These are phyloP conservation scores for Congeria kusceri DNA, from an alignment of 2,888 invertebrate genomes.

Conservation along the genomic window DNA sequence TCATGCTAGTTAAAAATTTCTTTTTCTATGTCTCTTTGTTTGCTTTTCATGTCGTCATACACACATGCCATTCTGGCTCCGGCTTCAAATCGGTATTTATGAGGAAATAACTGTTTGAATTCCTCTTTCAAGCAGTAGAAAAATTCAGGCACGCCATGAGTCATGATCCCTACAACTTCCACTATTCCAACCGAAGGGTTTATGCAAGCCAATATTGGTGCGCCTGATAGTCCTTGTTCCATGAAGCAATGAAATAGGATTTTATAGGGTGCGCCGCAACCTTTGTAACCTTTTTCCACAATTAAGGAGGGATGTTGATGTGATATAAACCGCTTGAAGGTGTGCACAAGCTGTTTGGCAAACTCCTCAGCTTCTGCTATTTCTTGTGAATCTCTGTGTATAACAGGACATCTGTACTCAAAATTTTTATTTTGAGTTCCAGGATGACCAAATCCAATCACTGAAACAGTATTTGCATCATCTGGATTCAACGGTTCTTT, in stretches of 20 bases:
- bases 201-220: background rate
- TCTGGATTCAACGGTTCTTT: background rate
- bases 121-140: background rate
- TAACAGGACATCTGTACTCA: background rate
- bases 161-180: background rate
- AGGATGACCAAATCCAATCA: background rate
- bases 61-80: background rate
- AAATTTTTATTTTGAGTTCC: background rate
- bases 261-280: background rate
- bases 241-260: background rate
- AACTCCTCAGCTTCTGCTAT: no score
- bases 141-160: background rate
- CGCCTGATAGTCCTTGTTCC: background rate
- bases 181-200: background rate
- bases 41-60: no score
- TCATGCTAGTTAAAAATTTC: no score
- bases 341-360: no score
- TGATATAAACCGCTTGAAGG: no score
- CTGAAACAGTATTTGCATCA: background rate
- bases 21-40: no score
- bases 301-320: background rate
- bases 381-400: background rate
- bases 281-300: background rate
- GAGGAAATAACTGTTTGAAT: background rate
- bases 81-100: background rate